A percentile compares a stretch with the other conserved stretches of the same genome.
These are phyloP conservation scores for Elanus axillaris DNA, from an alignment of 2,113 vertebrate species.

Conservation along the genomic window DNA sequence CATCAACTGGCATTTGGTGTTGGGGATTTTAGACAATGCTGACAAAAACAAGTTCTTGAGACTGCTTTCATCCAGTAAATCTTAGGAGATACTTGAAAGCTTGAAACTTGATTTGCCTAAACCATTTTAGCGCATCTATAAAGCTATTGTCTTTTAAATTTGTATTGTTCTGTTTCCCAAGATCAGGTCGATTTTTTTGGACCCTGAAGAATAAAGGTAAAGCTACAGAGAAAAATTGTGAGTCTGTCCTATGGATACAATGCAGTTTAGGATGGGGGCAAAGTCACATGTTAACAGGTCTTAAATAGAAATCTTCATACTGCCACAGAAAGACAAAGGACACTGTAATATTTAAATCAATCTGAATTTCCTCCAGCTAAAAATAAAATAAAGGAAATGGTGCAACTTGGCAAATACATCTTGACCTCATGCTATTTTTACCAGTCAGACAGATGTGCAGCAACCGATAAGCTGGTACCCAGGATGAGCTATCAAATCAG, in stretches of 20 bases:
- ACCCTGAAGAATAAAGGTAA: not conserved
- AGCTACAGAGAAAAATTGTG: not conserved
- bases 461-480: constrained; percentile 43
- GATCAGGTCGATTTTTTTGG: not conserved
- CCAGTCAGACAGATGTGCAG: constrained; percentile 65
- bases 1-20: not conserved
- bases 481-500: constrained; percentile 60
- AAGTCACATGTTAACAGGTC: not conserved
- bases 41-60: not conserved
- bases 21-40: not conserved
- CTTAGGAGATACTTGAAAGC: not conserved
- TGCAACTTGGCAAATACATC: constrained; percentile 56
- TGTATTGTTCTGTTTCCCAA: not conserved
- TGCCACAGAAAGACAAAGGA: constrained; percentile 18
- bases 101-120: not conserved
- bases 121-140: not conserved
- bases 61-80: not conserved
- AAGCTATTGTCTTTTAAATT: not conserved
- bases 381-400: constrained; percentile 49
- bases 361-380: constrained; percentile 55
- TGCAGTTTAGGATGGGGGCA: not conserved
- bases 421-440: constrained; percentile 71
- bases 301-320: constrained; percentile 15
- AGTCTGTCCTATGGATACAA: not conserved
- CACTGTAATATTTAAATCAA: constrained; percentile 47